A percentile compares a stretch with the other conserved stretches of the same genome.
These are phyloP conservation scores for Acanthiza pusilla DNA, from an alignment of 2,797 vertebrate genomes.

Conservation along the genomic window DNA sequence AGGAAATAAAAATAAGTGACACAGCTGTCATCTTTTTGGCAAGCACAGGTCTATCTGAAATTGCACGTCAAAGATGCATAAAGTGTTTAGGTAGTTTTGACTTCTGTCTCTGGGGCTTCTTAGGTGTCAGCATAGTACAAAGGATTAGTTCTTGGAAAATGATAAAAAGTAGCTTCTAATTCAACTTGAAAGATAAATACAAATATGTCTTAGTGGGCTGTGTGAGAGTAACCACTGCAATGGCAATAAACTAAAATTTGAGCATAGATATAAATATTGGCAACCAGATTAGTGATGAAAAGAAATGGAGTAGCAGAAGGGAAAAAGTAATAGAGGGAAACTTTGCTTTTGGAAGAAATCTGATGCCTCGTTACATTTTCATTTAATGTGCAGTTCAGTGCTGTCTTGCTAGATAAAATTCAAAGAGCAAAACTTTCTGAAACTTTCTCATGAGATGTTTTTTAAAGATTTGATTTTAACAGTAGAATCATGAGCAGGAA, in stretches of 20 bases:
- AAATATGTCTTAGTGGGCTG: not conserved
- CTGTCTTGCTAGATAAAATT: not conserved
- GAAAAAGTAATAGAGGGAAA: not conserved
- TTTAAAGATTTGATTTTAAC: not conserved
- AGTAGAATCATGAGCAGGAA: not conserved
- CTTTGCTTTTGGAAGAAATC: not conserved
- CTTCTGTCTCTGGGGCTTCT: not conserved
- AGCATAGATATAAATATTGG: not conserved
- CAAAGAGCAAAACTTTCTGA: not conserved
- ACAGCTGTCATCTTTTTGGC: not conserved
- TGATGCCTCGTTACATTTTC: not conserved
- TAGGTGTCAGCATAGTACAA: not conserved
- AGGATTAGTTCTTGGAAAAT: not conserved
- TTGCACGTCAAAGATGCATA: accelerated
- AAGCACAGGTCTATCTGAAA: not conserved
- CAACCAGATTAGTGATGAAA: not conserved
- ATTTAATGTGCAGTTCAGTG: not conserved
- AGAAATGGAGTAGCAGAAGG: not conserved
- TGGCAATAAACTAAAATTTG: not conserved
- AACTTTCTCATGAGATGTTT: not conserved
- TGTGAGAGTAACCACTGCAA: not conserved
- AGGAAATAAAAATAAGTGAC: not conserved
- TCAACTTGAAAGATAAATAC: not conserved
- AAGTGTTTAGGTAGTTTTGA: not conserved
- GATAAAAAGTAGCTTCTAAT: not conserved